These are phyloP conservation scores for Geotrupes spiniger DNA, from an alignment of 2,888 invertebrate genomes.

Conservation along the genomic window DNA sequence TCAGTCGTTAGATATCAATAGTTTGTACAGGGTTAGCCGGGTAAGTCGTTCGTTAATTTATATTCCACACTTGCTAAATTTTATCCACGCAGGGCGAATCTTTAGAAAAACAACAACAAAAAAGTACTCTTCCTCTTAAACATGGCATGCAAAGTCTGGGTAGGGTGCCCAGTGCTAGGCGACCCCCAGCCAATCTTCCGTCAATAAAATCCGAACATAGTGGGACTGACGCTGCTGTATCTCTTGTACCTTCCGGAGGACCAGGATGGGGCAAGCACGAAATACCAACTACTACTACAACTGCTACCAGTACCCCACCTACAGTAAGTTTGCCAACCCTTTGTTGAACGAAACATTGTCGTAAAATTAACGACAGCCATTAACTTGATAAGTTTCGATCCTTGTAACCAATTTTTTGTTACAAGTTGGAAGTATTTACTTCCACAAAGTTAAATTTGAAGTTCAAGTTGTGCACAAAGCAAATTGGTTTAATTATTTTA, in stretches of 20 bases:
- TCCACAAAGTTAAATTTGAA: no score
- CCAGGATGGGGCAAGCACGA: constrained; percentile 70
- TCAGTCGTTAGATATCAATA: constrained; percentile 97
- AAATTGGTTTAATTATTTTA: no score
- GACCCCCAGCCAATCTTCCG: constrained; percentile 98
- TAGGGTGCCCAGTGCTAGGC: constrained; percentile 96
- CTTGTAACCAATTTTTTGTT: no score
- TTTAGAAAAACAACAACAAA: constrained; percentile 83
- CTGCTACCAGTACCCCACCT: constrained; percentile 32
- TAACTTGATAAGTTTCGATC: no score
- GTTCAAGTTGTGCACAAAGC: no score
- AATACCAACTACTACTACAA: constrained; percentile 53
- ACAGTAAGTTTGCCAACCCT: constrained; percentile 35
- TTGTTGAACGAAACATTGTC: no score
- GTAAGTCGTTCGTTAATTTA: constrained; percentile 55
- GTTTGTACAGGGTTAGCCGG: constrained; percentile 84
- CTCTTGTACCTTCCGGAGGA: constrained; percentile 75
- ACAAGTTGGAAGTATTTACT: no score
- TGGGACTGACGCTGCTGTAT: constrained; percentile 74
- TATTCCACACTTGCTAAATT: constrained; percentile 4
- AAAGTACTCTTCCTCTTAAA: constrained; percentile 89
- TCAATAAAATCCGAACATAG: constrained; percentile 96
- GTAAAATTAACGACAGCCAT: no score
- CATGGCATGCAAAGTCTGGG: constrained; percentile 99
- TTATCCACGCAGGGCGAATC: constrained; percentile 67